Percentiles rank a stretch among this genome's conserved stretches.
phyloP scores from a whole-genome alignment of 2,113 vertebrate genomes.

The Tetraodon nigroviridis region DNA sequence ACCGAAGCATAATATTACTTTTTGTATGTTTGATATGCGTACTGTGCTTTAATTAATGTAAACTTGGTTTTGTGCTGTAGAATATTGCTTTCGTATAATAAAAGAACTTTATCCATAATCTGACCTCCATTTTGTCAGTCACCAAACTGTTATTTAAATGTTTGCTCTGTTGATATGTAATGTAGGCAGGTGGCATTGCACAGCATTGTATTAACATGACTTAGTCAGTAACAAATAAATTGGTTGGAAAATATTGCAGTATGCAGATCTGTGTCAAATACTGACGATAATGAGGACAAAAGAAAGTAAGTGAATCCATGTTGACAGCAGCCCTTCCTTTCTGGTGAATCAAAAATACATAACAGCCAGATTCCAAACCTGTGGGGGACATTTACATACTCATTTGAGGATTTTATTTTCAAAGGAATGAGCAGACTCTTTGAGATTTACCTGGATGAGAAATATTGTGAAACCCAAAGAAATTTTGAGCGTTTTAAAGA shows the following conservation, averaged over 20 bases:
- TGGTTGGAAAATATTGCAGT: too few species aligned
- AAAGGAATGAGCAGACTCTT: constrained; percentile 43
- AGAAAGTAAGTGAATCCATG: background rate
- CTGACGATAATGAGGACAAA: too few species aligned
- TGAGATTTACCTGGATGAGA: constrained; percentile 32
- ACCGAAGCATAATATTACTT: background rate
- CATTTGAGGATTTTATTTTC: constrained; percentile 43
- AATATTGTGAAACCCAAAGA: constrained; percentile 34
- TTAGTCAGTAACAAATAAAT: too few species aligned
- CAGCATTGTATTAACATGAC: too few species aligned
- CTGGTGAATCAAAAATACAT: constrained; percentile 24
- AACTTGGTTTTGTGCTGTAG: too few species aligned
- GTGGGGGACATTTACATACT: constrained; percentile 24
- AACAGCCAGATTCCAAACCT: constrained; percentile 21
- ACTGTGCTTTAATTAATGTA: background rate
- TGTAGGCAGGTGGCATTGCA: too few species aligned
- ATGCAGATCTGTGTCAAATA: too few species aligned
- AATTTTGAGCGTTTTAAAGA: constrained; percentile 44
- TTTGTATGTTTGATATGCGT: background rate
- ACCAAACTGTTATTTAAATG: too few species aligned
- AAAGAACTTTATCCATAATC: too few species aligned
- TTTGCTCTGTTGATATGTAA: too few species aligned
- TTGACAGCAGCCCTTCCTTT: background rate
- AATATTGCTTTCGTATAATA: background rate
- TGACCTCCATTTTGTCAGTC: too few species aligned